phyloP scores from a whole-genome alignment of 2,888 invertebrate genomes.

The Dione vanillae region DNA sequence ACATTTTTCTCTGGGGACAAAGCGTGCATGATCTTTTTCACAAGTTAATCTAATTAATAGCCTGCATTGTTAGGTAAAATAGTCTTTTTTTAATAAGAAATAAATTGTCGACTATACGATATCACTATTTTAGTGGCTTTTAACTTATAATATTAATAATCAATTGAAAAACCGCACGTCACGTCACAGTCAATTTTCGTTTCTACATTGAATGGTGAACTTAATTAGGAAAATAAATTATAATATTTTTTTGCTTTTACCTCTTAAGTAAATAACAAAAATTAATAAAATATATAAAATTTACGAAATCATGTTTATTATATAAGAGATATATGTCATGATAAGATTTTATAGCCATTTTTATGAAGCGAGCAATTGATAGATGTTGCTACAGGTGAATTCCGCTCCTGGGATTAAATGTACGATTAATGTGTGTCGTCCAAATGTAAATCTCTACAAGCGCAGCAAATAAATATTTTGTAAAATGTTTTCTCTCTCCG shows the following conservation, averaged over 20 bases:
- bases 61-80: slow-evolving; percentile 25
- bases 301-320: no score
- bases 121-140: not conserved
- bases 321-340: not conserved
- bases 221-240: no score
- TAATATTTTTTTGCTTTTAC: no score
- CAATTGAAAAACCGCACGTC: no score
- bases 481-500: slow-evolving; percentile 67
- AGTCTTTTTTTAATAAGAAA: slow-evolving; percentile 21
- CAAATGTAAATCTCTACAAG: slow-evolving; percentile 67
- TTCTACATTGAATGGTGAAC: no score
- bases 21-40: slow-evolving; percentile 24
- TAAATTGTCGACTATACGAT: not conserved
- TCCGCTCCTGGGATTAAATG: slow-evolving; percentile 56
- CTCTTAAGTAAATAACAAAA: no score
- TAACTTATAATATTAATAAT: no score
- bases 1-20: slow-evolving; percentile 39
- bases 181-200: no score
- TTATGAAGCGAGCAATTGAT: not conserved
- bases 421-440: slow-evolving; percentile 65
- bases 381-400: slow-evolving; percentile 46
- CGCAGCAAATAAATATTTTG: slow-evolving; percentile 70
- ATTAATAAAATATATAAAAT: no score
- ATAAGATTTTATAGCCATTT: not conserved
- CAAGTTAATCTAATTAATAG: slow-evolving; percentile 18